Percentiles rank a stretch among this genome's conserved stretches.
Evolutionary conservation across 1,140 invertebrate species (phyloP).

Genomic region (fruit fly (Drosophila melanogaster)): DNA sequence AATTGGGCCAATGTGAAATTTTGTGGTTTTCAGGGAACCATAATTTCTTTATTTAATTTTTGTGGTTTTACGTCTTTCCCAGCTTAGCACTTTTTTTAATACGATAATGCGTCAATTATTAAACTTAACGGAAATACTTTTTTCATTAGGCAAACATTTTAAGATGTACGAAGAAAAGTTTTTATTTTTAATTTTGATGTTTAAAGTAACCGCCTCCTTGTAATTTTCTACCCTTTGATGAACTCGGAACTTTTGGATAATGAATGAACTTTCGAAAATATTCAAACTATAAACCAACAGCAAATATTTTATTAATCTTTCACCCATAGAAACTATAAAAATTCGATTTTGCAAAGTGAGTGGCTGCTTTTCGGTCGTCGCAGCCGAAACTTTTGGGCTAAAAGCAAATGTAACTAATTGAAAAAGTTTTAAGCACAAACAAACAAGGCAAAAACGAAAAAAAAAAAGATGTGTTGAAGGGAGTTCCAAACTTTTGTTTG

Average conservation of each 20-base stretch:
- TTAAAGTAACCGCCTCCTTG: no score
- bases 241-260: neutral
- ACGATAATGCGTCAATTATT: no score
- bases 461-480: neutral
- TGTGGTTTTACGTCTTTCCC: neutral
- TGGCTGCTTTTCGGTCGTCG: conserved; percentile 26
- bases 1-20: neutral
- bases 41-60: neutral
- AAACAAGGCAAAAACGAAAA: conserved; percentile 43
- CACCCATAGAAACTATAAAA: conserved; percentile 1
- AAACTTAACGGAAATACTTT: no score
- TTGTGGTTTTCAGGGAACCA: neutral
- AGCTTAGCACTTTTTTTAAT: no score
- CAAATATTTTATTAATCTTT: conserved; percentile 25
- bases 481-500: conserved; percentile 23
- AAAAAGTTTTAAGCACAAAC: conserved; percentile 67
- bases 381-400: conserved; percentile 48
- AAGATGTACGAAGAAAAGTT: no score
- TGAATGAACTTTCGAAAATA: neutral
- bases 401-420: conserved; percentile 67
- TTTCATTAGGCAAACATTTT: no score
- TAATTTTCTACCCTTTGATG: no score
- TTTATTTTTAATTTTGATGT: no score
- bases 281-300: neutral
- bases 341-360: conserved; percentile 23